Base-by-base conservation (phyloP, 2,797 vertebrate genomes). In the Poecilia gillii region DNA sequence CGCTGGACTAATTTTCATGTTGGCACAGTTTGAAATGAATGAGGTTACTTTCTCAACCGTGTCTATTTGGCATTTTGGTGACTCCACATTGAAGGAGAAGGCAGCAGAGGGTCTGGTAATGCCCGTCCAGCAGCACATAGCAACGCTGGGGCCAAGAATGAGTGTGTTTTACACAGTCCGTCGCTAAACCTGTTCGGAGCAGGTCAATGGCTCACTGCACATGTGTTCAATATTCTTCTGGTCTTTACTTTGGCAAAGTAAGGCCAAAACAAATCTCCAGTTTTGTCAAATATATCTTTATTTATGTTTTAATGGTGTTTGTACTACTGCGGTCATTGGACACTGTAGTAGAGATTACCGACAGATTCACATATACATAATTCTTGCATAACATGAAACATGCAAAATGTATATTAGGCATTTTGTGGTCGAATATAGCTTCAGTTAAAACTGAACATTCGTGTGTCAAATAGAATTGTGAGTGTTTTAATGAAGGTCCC, bases 41-140 rank as follows among this genome's bases (percentile, higher is more conserved):
- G 64, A 80, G 62, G 75, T 81, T 76, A 74, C 64, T 82, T 85
- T 49, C 68, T 79, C 77, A 36, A 23, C 81, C 70, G 77, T 85
- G 72, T 82, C 74, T 77, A 43, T 80, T 85, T 83, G 75, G 81
- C 76, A 43, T 80, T 77, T 82, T 77, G 72, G 78, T 75, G 78
- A 73, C 72, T 80, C 62, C 53, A 66, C 68, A 73, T 73, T 47
- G 81, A 45, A 80, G 78, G 66, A 80, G 33, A 83, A 47, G 66
- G 33, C 66, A 31, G 49, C 72, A 72, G 66, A 64, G 57, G 64
- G 73, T 76, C 76, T 76, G 82, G 72, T 46, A 41, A 46, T 83
- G 77, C 81, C 74, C 57, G 57, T 81, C 74, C 80, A 74, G 68
- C 74, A 70, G 68, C 72, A 77, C 70, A 43, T 45, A 74, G 75